Base-by-base conservation (phyloP, 2,888 invertebrate species). In the Capitulum mitella region DNA sequence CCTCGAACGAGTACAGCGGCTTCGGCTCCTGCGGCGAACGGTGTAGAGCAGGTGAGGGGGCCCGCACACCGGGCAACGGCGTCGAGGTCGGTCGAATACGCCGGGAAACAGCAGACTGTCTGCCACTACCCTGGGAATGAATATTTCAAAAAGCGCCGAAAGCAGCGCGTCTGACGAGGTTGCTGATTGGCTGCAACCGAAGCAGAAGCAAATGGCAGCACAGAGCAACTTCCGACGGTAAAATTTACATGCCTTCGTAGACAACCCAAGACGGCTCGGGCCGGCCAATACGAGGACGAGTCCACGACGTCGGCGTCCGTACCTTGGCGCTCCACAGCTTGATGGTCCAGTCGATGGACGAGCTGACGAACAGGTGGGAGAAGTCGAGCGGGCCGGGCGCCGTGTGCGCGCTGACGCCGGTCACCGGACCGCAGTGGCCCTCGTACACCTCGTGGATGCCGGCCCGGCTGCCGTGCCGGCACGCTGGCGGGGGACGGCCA, bases 321-420 rank as follows among this genome's bases (percentile, higher is more conserved):
- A 40, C 70, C 70, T 70, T 70, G 40, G 70, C 76, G 85, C 95
- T 97, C 98, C 99, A 99, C 78, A 99, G 88, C 86, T 98, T 98
- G 83, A 99, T 94, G 81, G 97, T 97, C 98, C 98, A 99, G 88
- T 99, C 98, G 86, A 98, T 93, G 80, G 97, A 97, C 77, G 97
- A 93, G 40, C 98, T 95, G 81, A 99, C 90, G 89, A 97, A 99
- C 83, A 98, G 90, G 85, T 98, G 95, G 2, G 95, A 93, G 85
- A 97, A 95, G 88, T 95, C 95, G 83, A 96, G 90, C 83, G 93
- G 90, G 79, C 93, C 93, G 86, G 93, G 90, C 81, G 93, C 91
- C 81, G 91, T 90, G 86, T 98, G 97, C 75, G 95, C 93, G 84
- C 95, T 92, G 81, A 98, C 92, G 79, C 94, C 94, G 3, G 97